These are phyloP conservation scores for Lasaia peninsularis DNA, from an alignment of 1,140 invertebrate genomes.

Conservation along the genomic window DNA sequence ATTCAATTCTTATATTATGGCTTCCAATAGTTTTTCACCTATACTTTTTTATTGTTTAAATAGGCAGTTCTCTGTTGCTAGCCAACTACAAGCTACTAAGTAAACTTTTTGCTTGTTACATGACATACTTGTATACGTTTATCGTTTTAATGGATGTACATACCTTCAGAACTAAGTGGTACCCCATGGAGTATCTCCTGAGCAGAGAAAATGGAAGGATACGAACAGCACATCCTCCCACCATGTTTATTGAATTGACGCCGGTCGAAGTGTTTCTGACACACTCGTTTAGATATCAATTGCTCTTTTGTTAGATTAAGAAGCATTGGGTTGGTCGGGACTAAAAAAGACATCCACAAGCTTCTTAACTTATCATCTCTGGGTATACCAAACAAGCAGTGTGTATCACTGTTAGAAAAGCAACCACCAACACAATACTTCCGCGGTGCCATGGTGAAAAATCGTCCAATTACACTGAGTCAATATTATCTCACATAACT, in stretches of 20 bases:
- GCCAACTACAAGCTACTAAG: no score
- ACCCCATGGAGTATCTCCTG: slow-evolving; percentile 20
- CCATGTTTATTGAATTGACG: slow-evolving; percentile 20
- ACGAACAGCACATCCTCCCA: slow-evolving; percentile 14
- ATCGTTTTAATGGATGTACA: no score
- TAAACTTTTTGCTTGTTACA: no score
- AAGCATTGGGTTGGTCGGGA: slow-evolving; percentile 17
- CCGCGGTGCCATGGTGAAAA: slow-evolving; percentile 8
- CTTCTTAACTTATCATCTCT: slow-evolving; percentile 23
- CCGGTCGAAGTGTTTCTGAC: slow-evolving; percentile 26
- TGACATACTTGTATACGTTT: no score
- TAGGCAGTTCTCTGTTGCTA: no score
- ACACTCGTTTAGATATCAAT: slow-evolving; percentile 21
- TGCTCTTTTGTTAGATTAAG: slow-evolving; percentile 22
- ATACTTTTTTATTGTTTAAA: no score
- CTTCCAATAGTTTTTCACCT: no score
- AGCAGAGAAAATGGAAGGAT: slow-evolving; percentile 24
- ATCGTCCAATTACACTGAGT: neutral
- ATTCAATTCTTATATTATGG: no score
- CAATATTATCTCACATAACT: neutral
- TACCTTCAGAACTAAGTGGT: neutral
- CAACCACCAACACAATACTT: slow-evolving; percentile 29
- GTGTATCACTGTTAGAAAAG: slow-evolving; percentile 20
- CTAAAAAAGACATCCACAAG: slow-evolving; percentile 25
- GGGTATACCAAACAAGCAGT: slow-evolving; percentile 21